Percentiles rank a stretch among this genome's conserved stretches.
Conservation (phyloP, 2,113 vertebrate species). For the Campylomormyrus tamandua region DNA sequence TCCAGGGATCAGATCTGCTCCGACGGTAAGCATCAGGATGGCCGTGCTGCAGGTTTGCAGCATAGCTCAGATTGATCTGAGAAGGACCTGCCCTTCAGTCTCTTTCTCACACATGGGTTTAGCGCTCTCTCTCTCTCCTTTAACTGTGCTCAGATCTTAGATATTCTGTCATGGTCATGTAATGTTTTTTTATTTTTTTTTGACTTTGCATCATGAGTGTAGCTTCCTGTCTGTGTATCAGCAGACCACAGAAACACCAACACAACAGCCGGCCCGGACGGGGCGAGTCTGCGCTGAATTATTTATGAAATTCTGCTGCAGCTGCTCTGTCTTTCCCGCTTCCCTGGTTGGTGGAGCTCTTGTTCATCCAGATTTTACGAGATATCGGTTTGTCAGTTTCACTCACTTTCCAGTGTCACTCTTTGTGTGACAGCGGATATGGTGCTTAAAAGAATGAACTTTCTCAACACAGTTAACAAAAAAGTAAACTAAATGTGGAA, state of each 20-base stretch:
- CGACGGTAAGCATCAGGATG: conserved; percentile 60
- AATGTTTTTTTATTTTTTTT: too few relatives aligned
- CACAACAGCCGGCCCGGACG: background rate
- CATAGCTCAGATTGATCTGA: background rate
- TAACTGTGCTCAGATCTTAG: background rate
- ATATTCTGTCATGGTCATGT: background rate
- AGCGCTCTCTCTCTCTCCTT: background rate
- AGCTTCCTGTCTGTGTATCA: conserved; percentile 5
- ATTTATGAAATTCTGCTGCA: conserved; percentile 10
- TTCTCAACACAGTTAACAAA: background rate
- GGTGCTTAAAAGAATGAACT: background rate
- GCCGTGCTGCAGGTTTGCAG: background rate
- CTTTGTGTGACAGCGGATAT: background rate
- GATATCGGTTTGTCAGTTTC: background rate
- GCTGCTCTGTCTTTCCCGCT: background rate
- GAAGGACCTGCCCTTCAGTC: background rate
- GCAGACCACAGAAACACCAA: conserved; percentile 7
- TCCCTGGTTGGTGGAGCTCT: background rate
- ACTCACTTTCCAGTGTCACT: background rate
- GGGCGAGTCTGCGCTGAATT: background rate
- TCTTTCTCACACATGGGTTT: background rate
- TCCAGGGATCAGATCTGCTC: conserved; percentile 73
- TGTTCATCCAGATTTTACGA: background rate
- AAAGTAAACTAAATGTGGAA: too few relatives aligned
- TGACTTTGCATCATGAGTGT: background rate